Evolutionary conservation across 1,140 invertebrate genomes (phyloP), one percentile per base, ranked within the genome.

Genomic region (Muscidifurax raptorellus): DNA sequence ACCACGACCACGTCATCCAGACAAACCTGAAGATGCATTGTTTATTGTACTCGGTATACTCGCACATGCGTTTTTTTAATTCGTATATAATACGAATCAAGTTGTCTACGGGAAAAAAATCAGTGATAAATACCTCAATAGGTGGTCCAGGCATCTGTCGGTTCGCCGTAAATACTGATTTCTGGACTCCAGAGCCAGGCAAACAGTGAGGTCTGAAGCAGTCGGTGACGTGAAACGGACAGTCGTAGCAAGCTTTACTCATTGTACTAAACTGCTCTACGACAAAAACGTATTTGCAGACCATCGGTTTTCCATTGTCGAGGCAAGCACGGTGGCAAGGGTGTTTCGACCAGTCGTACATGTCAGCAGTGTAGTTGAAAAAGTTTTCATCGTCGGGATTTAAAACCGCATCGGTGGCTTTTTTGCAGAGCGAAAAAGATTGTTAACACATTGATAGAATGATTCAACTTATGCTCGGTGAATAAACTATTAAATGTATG

Each of bases 91-190:
- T n/a, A n/a, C n/a, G n/a, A n/a, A n/a, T n/a, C n/a, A n/a, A n/a
- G n/a, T n/a, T n/a, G n/a, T n/a, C n/a, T n/a, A n/a, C n/a, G n/a
- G n/a, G n/a, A 18, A 44, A 12, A 44, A 12, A 44, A 44, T 44
- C 9, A 44, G 15, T 47, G 9, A 1, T 47, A 18, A 47, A 47
- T 47, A 93, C 94, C 85, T 93, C 89, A 67, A 95, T 93, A 27
- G 88, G 87, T 27, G 94, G 94, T 40, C 94, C 94, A 10, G 94
- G 94, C 32, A 94, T 78, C 87, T 91, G 91, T 30, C 93, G 83
- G 88, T 95, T 94, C 1, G 92, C 92, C 0, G 91, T 88, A 0
- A 91, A 88, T 3, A 94, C 88, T 7, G 90, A 88, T 22, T 93
- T 87, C 12, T 90, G 82, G 66, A 90, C 76, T 0, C 94, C 94